Percentiles rank a stretch among this genome's conserved stretches.
phyloP scores from a whole-genome alignment of 2,113 vertebrate species.

The Forbesichthys papilliferus region DNA sequence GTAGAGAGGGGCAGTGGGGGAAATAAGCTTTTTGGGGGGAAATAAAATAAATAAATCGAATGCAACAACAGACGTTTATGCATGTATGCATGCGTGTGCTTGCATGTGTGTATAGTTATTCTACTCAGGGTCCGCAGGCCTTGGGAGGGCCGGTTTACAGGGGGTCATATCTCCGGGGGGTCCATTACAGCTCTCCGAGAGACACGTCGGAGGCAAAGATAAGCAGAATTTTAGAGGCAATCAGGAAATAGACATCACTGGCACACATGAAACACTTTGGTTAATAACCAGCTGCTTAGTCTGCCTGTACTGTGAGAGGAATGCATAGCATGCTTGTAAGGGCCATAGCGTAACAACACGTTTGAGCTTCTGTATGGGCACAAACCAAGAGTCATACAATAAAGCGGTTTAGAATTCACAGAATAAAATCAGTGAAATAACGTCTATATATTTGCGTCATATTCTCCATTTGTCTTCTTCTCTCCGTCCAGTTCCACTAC shows the following conservation, averaged over 20 bases:
- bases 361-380: too few species aligned
- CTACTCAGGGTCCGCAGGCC: constrained; percentile 80
- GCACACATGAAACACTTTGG: constrained; percentile 65
- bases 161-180: constrained; percentile 90
- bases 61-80: not conserved
- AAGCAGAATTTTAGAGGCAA: constrained; percentile 99
- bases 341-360: constrained; percentile 16
- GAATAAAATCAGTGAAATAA: too few species aligned
- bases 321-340: constrained; percentile 27
- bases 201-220: constrained; percentile 88
- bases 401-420: not conserved
- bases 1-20: constrained; percentile 65
- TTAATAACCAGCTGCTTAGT: constrained; percentile 78
- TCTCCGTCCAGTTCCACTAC: constrained; percentile 5
- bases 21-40: constrained; percentile 77
- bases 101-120: constrained; percentile 69
- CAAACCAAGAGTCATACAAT: constrained; percentile 1
- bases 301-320: constrained; percentile 62
- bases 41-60: constrained; percentile 64
- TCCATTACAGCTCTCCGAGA: constrained; percentile 88
- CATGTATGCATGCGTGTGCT: not conserved
- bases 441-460: constrained; percentile 7
- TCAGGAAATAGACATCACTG: constrained; percentile 87
- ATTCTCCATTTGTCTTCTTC: constrained; percentile 22
- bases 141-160: constrained; percentile 86